phyloP scores from a whole-genome alignment of 2,113 vertebrate genomes.

The Drymodes brunneopygia region DNA sequence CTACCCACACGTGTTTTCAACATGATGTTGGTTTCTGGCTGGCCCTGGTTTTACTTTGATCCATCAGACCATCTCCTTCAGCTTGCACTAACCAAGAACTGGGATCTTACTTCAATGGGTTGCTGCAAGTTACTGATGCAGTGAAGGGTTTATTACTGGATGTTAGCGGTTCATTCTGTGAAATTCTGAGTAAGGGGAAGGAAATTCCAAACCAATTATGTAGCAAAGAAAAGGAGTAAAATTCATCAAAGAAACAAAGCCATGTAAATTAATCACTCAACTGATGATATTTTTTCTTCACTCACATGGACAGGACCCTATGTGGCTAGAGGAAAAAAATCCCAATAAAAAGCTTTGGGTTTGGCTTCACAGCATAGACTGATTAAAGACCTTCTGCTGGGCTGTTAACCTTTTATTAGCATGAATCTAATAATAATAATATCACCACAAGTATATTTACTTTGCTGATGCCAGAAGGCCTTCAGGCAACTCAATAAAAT shows the following conservation, averaged over 20 bases:
- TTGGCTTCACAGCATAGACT: conserved; percentile 38
- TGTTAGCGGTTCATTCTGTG: not conserved
- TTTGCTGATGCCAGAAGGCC: conserved; percentile 39
- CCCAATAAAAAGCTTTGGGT: conserved; percentile 2
- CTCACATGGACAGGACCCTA: not conserved
- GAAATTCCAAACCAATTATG: conserved; percentile 55
- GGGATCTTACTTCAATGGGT: not conserved
- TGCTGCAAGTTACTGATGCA: not conserved
- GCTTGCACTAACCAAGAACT: not conserved
- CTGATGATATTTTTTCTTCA: not conserved
- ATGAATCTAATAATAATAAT: conserved; percentile 61
- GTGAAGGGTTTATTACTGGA: not conserved
- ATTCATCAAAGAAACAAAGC: conserved; percentile 2
- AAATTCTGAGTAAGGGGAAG: conserved; percentile 41
- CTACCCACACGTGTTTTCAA: conserved; percentile 48
- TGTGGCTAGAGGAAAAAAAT: not conserved
- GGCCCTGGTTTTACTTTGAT: conserved; percentile 21
- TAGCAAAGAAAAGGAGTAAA: conserved; percentile 24
- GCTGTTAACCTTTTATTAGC: conserved; percentile 60
- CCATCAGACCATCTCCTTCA: conserved; percentile 13
- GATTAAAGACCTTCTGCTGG: conserved; percentile 55
- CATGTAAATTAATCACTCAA: conserved; percentile 6
- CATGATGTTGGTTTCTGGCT: conserved; percentile 15
- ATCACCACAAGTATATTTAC: conserved; percentile 62
- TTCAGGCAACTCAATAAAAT: conserved; percentile 53